These are phyloP conservation scores for Steatocranus sp. DNA, from an alignment of 2,797 vertebrate genomes.

Conservation along the genomic window DNA sequence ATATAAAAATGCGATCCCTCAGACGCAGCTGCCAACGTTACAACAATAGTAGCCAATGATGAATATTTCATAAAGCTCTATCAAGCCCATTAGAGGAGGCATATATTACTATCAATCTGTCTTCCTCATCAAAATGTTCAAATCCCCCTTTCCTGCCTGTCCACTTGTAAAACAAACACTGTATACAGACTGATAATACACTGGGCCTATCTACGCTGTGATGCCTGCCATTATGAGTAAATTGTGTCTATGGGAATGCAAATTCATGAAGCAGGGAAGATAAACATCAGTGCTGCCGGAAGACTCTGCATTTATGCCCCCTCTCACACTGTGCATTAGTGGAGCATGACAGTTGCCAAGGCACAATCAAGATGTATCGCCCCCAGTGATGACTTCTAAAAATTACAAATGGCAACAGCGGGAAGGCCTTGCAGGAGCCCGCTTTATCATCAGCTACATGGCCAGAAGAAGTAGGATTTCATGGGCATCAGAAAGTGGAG, in stretches of 20 bases:
- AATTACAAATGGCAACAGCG: slow-evolving; percentile 70
- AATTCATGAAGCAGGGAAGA: slow-evolving; percentile 66
- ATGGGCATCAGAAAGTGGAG: slow-evolving; percentile 44
- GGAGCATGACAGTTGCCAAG: slow-evolving; percentile 68
- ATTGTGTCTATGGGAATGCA: slow-evolving; percentile 67
- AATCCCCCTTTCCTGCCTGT: slow-evolving; percentile 58
- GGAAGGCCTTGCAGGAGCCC: slow-evolving; percentile 47
- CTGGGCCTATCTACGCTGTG: slow-evolving; percentile 25
- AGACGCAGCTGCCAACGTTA: slow-evolving; percentile 26
- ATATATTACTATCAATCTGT: slow-evolving; percentile 51
- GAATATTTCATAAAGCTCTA: slow-evolving; percentile 63
- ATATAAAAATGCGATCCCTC: slow-evolving; percentile 36
- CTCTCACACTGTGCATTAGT: slow-evolving; percentile 63
- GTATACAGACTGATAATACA: slow-evolving; percentile 45
- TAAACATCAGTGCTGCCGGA: slow-evolving; percentile 63
- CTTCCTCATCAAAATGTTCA: slow-evolving; percentile 59
- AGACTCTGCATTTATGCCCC: slow-evolving; percentile 65
- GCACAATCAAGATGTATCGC: slow-evolving; percentile 77
- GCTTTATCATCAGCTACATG: slow-evolving; percentile 55
- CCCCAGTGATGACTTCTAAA: slow-evolving; percentile 69
- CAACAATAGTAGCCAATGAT: slow-evolving; percentile 47
- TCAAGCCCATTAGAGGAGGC: slow-evolving; percentile 44
- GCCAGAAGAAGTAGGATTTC: slow-evolving; percentile 49
- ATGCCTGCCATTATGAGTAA: slow-evolving; percentile 63
- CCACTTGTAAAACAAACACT: slow-evolving; percentile 70